These are phyloP conservation scores for Planiliza haematocheilus DNA, from an alignment of 2,113 vertebrate genomes.

Conservation along the genomic window DNA sequence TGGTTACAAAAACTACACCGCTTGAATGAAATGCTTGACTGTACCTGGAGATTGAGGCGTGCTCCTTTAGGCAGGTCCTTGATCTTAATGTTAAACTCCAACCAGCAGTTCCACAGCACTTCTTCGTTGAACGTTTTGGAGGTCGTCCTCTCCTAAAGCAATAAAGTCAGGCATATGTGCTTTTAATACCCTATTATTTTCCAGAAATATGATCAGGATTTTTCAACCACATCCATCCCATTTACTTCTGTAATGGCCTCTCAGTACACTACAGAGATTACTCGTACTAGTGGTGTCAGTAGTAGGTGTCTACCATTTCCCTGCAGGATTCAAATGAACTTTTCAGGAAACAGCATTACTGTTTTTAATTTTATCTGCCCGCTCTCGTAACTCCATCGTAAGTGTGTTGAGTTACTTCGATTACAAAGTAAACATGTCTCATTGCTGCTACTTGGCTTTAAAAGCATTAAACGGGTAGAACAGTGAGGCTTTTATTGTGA, in stretches of 20 bases:
- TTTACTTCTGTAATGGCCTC: no score
- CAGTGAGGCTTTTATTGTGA: neutral
- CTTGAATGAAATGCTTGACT: neutral
- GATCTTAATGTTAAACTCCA: conserved; percentile 96
- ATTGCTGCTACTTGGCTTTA: neutral
- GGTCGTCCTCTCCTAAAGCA: conserved; percentile 85
- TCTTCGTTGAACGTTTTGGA: conserved; percentile 94
- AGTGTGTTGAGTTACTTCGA: neutral
- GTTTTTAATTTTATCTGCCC: neutral
- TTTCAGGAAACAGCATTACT: neutral
- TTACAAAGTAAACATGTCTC: neutral
- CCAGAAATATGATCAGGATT: no score
- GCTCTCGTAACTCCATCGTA: neutral
- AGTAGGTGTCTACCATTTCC: no score
- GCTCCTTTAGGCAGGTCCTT: conserved; percentile 96
- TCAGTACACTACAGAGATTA: no score
- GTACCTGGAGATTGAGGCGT: conserved; percentile 90
- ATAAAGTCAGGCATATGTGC: neutral
- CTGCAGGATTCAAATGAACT: neutral
- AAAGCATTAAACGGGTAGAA: neutral
- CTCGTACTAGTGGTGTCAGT: no score
- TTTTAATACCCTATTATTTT: neutral
- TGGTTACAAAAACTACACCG: neutral
- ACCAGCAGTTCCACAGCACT: conserved; percentile 96
- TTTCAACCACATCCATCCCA: no score